phyloP scores from a whole-genome alignment of 2,888 invertebrate species.

The Antheraea yamamai region DNA sequence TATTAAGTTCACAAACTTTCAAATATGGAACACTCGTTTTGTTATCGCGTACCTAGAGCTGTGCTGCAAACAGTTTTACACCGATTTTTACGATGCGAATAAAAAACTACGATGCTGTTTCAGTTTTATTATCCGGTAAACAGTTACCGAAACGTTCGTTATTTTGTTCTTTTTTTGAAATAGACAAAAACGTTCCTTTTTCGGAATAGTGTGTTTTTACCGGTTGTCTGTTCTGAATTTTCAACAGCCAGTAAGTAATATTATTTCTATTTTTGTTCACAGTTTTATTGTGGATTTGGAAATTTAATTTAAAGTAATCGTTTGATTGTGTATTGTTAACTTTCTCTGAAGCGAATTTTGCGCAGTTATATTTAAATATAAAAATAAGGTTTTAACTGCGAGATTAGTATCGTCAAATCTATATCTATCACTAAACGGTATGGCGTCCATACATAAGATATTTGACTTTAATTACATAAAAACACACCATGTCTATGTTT shows the following conservation, averaged over 20 bases:
- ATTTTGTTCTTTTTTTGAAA: background rate
- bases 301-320: background rate
- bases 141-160: slow-evolving; percentile 1
- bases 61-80: background rate
- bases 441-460: too few relatives aligned
- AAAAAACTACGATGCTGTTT: background rate
- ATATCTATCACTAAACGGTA: too few relatives aligned
- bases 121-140: background rate
- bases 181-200: slow-evolving; percentile 3
- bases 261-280: background rate
- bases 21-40: slow-evolving; percentile 14
- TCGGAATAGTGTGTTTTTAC: background rate
- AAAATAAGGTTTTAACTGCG: too few relatives aligned
- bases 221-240: background rate
- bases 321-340: background rate
- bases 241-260: background rate
- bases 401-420: too few relatives aligned
- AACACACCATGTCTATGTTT: too few relatives aligned
- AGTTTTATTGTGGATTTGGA: background rate
- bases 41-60: background rate
- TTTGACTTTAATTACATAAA: too few relatives aligned
- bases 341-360: background rate
- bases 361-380: background rate
- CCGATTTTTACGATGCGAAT: slow-evolving; percentile 8
- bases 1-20: slow-evolving; percentile 17